Evolutionary conservation across 2,113 vertebrate genomes (phyloP).

Genomic region (Hippopotamus amphibius): DNA sequence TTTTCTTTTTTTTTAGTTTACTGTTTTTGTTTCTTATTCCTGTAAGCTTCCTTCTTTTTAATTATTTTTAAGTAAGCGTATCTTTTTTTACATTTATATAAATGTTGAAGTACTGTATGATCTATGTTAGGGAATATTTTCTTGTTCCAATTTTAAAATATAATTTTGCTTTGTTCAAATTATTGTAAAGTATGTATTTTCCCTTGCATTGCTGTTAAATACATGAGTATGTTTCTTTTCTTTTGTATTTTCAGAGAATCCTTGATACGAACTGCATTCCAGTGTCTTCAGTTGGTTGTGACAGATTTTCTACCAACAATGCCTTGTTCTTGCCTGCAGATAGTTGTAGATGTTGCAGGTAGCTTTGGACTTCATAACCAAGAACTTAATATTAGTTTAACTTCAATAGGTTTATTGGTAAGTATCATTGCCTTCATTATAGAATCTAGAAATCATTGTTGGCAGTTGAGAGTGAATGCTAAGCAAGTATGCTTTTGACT

Average conservation of each 20-base stretch:
- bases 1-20: background rate
- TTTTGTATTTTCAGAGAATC: slow-evolving; percentile 91
- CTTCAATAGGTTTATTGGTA: slow-evolving; percentile 98
- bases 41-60: background rate
- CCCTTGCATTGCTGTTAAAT: slow-evolving; percentile 15
- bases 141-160: slow-evolving; percentile 26
- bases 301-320: slow-evolving; percentile 99
- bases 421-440: slow-evolving; percentile 77
- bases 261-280: slow-evolving; percentile 98
- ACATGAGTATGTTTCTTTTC: background rate
- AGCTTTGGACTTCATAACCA: slow-evolving; percentile 99
- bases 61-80: background rate
- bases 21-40: background rate
- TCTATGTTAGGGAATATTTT: background rate
- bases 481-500: background rate
- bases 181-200: slow-evolving; percentile 6
- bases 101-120: background rate
- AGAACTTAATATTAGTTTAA: slow-evolving; percentile 99
- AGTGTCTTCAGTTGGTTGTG: slow-evolving; percentile 99
- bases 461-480: background rate
- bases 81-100: slow-evolving; percentile 10
- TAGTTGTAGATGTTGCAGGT: slow-evolving; percentile 98
- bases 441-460: slow-evolving; percentile 49
- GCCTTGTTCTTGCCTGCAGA: slow-evolving; percentile 98
- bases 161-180: slow-evolving; percentile 6